Conservation (phyloP, 2,888 invertebrate genomes). For the Pseudococcus longispinus region DNA sequence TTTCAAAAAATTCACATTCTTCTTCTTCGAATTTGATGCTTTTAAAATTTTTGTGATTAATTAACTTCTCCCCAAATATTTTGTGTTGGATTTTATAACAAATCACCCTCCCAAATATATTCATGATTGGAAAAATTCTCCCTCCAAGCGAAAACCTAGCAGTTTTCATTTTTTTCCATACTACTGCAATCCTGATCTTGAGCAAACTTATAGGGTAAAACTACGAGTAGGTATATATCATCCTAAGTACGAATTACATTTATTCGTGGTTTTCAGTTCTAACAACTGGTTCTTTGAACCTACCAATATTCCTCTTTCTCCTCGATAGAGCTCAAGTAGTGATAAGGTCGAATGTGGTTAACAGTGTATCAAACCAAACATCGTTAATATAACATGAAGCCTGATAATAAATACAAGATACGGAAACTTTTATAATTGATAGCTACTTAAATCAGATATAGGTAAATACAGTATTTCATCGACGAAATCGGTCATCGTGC, state of each 20-base stretch:
- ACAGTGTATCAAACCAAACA: background rate
- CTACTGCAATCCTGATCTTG: too few relatives aligned
- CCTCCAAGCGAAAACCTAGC: too few relatives aligned
- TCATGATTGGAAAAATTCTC: too few relatives aligned
- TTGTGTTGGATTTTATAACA: too few relatives aligned
- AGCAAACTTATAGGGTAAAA: too few relatives aligned
- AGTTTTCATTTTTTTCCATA: too few relatives aligned
- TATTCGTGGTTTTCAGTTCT: background rate
- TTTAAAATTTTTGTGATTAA: too few relatives aligned
- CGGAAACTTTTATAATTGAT: background rate
- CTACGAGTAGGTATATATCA: too few relatives aligned
- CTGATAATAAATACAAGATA: background rate
- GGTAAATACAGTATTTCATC: background rate
- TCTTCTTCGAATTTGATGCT: too few relatives aligned
- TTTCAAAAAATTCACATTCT: too few relatives aligned
- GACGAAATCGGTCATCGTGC: background rate
- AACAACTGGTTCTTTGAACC: background rate
- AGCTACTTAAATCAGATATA: background rate
- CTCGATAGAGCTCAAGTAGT: background rate
- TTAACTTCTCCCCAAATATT: too few relatives aligned
- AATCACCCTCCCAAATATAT: too few relatives aligned
- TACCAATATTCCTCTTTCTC: background rate
- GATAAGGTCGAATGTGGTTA: background rate
- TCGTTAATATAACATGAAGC: background rate
- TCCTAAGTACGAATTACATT: background rate